Conservation (phyloP, 1,140 invertebrate species). For the Drosophila chauvacae region DNA sequence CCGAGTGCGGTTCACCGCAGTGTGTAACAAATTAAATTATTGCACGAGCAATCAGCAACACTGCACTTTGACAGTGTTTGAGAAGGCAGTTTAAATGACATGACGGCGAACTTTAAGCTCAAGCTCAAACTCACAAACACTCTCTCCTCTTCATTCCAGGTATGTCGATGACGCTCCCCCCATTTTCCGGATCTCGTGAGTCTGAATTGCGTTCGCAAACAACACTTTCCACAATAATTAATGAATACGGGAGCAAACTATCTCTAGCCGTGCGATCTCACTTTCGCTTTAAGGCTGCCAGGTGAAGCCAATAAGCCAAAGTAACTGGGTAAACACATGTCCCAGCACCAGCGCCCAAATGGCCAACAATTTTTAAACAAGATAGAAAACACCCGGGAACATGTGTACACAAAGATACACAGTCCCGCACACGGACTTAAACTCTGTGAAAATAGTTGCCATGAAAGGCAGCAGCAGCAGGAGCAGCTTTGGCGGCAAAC, state of each 20-base stretch:
- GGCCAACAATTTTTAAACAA: constrained; percentile 67
- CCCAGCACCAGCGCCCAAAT: constrained; percentile 49
- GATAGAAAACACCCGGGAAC: constrained; percentile 52
- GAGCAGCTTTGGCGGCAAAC: constrained; percentile 26
- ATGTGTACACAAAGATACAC: constrained; percentile 61
- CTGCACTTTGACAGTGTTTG: constrained; percentile 6
- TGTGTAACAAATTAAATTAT: constrained; percentile 72
- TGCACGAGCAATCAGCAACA: constrained; percentile 31
- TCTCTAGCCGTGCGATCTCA: constrained; percentile 1
- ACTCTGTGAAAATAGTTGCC: constrained; percentile 72
- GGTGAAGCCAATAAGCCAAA: constrained; percentile 67
- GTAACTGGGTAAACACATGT: constrained; percentile 65
- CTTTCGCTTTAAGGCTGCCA: constrained; percentile 40
- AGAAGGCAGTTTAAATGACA: constrained; percentile 9
- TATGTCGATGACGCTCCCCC: constrained; percentile 24
- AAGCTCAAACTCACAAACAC: background rate
- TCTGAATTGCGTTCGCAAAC: background rate
- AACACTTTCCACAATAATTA: constrained; percentile 19
- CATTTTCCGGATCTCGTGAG: background rate
- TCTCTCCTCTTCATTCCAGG: constrained; percentile 43
- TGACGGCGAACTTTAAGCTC: background rate
- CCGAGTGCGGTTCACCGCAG: constrained; percentile 65
- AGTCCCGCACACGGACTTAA: constrained; percentile 27
- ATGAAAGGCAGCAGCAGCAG: constrained; percentile 50
- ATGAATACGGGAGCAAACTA: constrained; percentile 14